Evolutionary conservation across 2,113 vertebrate species (phyloP).

Genomic region (Meriones unguiculatus): DNA sequence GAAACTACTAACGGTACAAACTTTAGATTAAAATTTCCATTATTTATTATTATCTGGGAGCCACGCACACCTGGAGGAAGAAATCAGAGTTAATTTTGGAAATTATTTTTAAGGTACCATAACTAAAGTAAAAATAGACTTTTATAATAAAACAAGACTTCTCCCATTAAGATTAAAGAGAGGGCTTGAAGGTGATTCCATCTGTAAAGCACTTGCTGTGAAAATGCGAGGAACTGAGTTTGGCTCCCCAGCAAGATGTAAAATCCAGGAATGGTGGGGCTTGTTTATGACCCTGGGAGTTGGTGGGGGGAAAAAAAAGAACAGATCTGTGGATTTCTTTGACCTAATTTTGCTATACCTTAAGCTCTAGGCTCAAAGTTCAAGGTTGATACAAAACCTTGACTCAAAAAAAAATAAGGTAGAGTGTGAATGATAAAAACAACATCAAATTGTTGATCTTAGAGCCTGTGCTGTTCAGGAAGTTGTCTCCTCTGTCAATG

Average conservation of each 20-base stretch:
- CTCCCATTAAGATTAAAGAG: neutral
- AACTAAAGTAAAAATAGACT: neutral
- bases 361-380: neutral
- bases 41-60: neutral
- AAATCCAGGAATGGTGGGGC: neutral
- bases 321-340: neutral
- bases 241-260: neutral
- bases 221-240: neutral
- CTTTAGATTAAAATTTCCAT: neutral
- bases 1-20: neutral
- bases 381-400: neutral
- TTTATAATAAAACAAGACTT: neutral
- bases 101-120: constrained; percentile 18
- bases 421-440: neutral
- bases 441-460: neutral
- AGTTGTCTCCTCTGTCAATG: too few species aligned
- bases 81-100: neutral
- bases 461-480: too few species aligned
- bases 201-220: neutral
- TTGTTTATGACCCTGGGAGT: neutral
- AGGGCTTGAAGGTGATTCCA: neutral
- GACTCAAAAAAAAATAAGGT: neutral
- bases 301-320: neutral
- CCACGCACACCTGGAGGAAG: neutral
- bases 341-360: neutral